phyloP scores from a whole-genome alignment of 35 echinoderm and acorn worm genomes.

The Holothuria glaberrima region DNA sequence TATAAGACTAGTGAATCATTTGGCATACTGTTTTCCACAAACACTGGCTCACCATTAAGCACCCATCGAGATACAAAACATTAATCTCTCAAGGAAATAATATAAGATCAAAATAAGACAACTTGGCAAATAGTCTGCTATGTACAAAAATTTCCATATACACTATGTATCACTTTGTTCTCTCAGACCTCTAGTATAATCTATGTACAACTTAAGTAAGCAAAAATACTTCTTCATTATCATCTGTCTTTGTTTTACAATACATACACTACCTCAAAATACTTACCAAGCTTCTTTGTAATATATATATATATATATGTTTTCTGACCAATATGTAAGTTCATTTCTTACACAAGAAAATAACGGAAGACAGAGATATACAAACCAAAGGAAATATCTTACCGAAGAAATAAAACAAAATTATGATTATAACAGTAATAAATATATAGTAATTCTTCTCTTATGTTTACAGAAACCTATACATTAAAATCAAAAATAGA shows the following conservation, averaged over 20 bases:
- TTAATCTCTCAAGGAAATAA: not conserved
- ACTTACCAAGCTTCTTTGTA: not conserved
- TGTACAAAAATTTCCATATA: conserved; percentile 22
- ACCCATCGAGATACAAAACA: not conserved
- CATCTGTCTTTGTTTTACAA: not conserved
- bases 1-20: conserved; percentile 22
- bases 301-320: not conserved
- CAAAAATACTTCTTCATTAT: not conserved
- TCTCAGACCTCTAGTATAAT: not conserved
- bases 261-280: not conserved
- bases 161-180: not conserved
- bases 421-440: conserved; percentile 7
- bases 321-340: not conserved
- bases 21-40: conserved; percentile 35
- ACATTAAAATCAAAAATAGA: conserved; percentile 37
- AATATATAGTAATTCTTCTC: conserved; percentile 41
- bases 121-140: conserved; percentile 41
- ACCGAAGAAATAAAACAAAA: conserved; percentile 15
- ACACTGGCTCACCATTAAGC: conserved; percentile 1
- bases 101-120: not conserved
- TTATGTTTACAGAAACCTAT: conserved; percentile 42
- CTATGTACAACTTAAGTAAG: not conserved
- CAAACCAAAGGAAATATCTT: not conserved
- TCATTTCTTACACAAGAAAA: not conserved
- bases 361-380: not conserved